Percentiles rank a stretch among this genome's conserved stretches.
Conservation (phyloP, 2,888 invertebrate genomes). For the Adineta ricciae region DNA sequence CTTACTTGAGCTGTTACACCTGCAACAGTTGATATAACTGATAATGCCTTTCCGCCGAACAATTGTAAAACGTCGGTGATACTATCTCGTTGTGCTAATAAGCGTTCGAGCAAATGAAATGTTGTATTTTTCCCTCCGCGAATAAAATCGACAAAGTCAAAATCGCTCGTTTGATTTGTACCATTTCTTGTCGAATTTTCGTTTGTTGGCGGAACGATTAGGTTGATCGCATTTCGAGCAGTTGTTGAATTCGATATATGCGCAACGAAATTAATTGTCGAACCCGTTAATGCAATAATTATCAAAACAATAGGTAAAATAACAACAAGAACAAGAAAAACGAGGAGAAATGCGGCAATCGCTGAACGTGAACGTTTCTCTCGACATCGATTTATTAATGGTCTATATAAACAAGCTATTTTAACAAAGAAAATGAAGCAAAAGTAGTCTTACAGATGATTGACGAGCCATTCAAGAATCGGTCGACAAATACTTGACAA, state of each 20-base stretch:
- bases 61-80: not conserved
- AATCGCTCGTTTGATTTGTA: not conserved
- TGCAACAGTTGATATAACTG: not conserved
- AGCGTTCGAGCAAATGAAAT: not conserved
- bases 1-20: conserved; percentile 8
- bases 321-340: not conserved
- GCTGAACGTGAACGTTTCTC: conserved; percentile 13
- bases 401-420: not conserved
- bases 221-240: not conserved
- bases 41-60: conserved; percentile 14
- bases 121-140: not conserved
- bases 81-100: not conserved
- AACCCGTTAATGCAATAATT: not conserved
- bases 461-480: not conserved
- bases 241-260: not conserved
- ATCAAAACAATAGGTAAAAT: not conserved
- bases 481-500: conserved; percentile 11
- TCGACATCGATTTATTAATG: not conserved
- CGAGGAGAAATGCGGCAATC: not conserved
- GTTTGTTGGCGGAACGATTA: not conserved
- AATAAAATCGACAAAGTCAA: not conserved
- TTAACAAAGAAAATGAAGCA: not conserved
- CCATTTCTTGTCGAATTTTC: not conserved
- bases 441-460: not conserved
- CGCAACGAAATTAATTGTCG: not conserved